phyloP scores from a whole-genome alignment of 1,140 invertebrate species.

The Paramacrobiotus metropolitanus region DNA sequence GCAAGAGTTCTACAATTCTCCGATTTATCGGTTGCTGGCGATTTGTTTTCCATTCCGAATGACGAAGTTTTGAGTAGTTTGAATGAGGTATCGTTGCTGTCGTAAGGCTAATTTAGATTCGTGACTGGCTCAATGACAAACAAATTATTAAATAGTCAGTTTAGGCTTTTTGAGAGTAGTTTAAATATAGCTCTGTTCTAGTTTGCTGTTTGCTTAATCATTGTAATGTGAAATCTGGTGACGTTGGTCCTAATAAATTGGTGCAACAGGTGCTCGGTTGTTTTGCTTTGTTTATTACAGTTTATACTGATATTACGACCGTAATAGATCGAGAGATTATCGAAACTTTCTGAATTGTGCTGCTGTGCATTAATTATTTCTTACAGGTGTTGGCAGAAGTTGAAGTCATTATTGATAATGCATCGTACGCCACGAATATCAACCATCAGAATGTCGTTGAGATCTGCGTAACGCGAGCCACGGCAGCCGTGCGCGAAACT shows the following conservation, averaged over 20 bases:
- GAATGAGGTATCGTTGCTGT: constrained; percentile 4
- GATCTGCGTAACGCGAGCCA: constrained; percentile 65
- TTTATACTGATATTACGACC: too few species aligned
- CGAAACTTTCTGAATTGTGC: constrained; percentile 7
- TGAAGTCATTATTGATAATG: constrained; percentile 15
- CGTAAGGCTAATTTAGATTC: too few species aligned
- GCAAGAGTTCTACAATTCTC: constrained; percentile 57
- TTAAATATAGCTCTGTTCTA: not conserved
- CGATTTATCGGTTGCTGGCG: constrained; percentile 61
- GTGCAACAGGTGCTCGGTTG: not conserved
- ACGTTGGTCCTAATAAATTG: too few species aligned
- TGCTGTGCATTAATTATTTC: not conserved
- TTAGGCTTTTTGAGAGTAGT: not conserved
- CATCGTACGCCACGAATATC: constrained; percentile 45
- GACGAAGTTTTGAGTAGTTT: constrained; percentile 6
- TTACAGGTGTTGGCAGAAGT: constrained; percentile 5
- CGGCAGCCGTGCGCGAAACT: constrained; percentile 64
- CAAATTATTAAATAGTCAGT: not conserved
- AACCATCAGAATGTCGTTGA: constrained; percentile 81
- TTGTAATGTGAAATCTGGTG: too few species aligned
- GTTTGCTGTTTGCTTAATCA: not conserved
- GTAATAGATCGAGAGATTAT: too few species aligned
- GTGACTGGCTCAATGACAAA: not conserved
- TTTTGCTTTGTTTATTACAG: constrained; percentile 13
- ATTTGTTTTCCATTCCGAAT: constrained; percentile 65